These are phyloP conservation scores for Emberiza fucata DNA, from an alignment of 2,113 vertebrate genomes.

Conservation along the genomic window DNA sequence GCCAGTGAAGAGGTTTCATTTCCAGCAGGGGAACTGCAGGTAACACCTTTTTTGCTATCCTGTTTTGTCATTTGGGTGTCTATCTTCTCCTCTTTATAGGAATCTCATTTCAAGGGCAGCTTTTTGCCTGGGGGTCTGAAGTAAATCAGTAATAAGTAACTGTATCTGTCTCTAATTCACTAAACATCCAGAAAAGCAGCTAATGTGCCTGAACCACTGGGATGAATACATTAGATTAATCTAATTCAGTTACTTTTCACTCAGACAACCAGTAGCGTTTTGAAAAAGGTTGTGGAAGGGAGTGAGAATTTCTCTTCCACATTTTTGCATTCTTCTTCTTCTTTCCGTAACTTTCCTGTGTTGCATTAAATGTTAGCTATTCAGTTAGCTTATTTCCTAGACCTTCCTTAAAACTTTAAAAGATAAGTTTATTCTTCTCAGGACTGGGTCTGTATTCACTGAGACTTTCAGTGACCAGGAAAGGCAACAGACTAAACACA, in stretches of 20 bases:
- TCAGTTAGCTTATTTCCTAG: neutral
- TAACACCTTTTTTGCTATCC: neutral
- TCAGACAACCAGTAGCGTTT: neutral
- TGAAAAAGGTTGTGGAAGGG: neutral
- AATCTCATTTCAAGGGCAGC: neutral
- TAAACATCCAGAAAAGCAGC: slow-evolving; percentile 29
- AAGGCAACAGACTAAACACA: neutral
- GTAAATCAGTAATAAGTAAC: slow-evolving; percentile 27
- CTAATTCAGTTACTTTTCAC: slow-evolving; percentile 41
- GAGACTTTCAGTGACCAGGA: neutral
- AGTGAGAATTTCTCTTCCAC: slow-evolving; percentile 6
- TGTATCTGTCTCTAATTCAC: slow-evolving; percentile 49
- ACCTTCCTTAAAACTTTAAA: neutral
- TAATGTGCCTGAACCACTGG: slow-evolving; percentile 15
- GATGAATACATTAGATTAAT: slow-evolving; percentile 27
- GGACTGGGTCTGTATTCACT: neutral
- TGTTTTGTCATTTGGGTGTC: neutral
- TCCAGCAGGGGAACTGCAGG: neutral
- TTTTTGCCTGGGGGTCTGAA: slow-evolving; percentile 12
- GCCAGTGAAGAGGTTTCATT: neutral
- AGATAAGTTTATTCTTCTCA: neutral
- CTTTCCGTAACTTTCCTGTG: neutral
- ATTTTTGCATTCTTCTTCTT: neutral
- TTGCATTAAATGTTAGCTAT: neutral
- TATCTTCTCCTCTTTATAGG: neutral